These are phyloP conservation scores for Mimas tiliae DNA, from an alignment of 2,888 invertebrate species.

Conservation along the genomic window DNA sequence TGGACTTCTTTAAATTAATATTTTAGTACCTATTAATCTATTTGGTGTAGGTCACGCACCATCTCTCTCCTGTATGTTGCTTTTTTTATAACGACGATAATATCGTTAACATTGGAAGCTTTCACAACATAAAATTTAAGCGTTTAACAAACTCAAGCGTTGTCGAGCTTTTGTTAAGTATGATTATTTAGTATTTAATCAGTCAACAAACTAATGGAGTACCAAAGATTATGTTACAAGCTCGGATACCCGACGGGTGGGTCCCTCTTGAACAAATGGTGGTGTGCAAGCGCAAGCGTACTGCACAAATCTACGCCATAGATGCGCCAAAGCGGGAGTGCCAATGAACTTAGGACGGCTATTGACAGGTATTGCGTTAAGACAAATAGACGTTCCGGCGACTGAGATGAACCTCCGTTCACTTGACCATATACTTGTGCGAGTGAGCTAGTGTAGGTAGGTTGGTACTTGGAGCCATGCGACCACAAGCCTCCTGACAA, in stretches of 20 bases:
- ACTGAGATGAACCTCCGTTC: conserved; percentile 79
- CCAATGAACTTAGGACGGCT: conserved; percentile 82
- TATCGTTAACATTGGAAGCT: conserved; percentile 46
- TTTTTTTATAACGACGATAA: conserved; percentile 12
- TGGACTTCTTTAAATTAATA: no score
- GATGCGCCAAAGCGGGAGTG: conserved; percentile 81
- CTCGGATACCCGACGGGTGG: conserved; percentile 72
- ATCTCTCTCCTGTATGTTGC: neutral
- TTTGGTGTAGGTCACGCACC: no score
- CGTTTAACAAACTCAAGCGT: conserved; percentile 54
- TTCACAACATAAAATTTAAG: conserved; percentile 48
- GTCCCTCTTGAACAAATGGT: conserved; percentile 64
- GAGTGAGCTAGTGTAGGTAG: conserved; percentile 45
- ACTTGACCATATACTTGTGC: conserved; percentile 66
- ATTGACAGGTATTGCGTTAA: conserved; percentile 84
- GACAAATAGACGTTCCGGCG: conserved; percentile 80
- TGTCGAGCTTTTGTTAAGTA: conserved; percentile 64
- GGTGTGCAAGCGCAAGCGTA: conserved; percentile 63
- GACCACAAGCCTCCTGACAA: conserved; percentile 74
- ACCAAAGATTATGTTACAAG: conserved; percentile 74
- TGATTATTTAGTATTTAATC: conserved; percentile 74
- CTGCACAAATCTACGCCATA: conserved; percentile 79
- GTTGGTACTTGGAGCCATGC: conserved; percentile 58
- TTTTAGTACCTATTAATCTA: no score
- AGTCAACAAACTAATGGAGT: conserved; percentile 80